A percentile compares a stretch with the other conserved stretches of the same genome.
phyloP scores from a whole-genome alignment of 37 sponge, comb jelly and placozoan genomes.

The Hormiphora californensis region DNA sequence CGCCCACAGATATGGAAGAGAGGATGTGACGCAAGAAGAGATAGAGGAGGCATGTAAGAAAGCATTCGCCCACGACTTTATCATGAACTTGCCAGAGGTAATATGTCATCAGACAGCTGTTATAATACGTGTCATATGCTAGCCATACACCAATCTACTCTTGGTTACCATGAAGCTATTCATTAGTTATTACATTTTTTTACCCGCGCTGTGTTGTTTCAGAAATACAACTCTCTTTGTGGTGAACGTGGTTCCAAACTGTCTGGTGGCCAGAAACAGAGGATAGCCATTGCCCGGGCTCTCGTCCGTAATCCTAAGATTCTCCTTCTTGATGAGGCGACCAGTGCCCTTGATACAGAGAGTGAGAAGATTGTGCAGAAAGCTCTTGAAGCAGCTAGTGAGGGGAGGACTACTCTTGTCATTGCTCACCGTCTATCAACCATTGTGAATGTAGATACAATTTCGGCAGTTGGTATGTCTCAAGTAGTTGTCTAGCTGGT shows the following conservation, averaged over 20 bases:
- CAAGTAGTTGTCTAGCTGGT: too few relatives aligned
- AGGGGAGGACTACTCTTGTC: slow-evolving; percentile 18
- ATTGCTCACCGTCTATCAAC: slow-evolving; percentile 35
- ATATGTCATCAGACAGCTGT: too few relatives aligned
- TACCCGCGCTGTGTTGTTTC: too few relatives aligned
- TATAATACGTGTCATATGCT: too few relatives aligned
- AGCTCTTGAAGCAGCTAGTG: slow-evolving; percentile 65
- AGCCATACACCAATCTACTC: too few relatives aligned
- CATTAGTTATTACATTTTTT: neutral
- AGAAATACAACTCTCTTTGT: slow-evolving; percentile 71
- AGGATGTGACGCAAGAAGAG: slow-evolving; percentile 68
- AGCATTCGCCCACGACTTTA: slow-evolving; percentile 84
- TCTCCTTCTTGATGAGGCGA: slow-evolving; percentile 89
- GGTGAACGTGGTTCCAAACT: slow-evolving; percentile 82
- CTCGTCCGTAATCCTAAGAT: slow-evolving; percentile 85
- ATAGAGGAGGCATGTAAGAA: slow-evolving; percentile 72
- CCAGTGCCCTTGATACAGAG: slow-evolving; percentile 86
- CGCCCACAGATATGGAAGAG: slow-evolving; percentile 69
- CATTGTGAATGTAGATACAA: neutral
- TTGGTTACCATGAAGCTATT: neutral
- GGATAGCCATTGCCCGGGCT: slow-evolving; percentile 88
- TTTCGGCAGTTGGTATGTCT: slow-evolving; percentile 7
- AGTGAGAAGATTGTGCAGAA: slow-evolving; percentile 81
- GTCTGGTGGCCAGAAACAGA: slow-evolving; percentile 91
- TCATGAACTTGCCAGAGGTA: slow-evolving; percentile 70